Evolutionary conservation across 2,888 invertebrate genomes (phyloP).

Genomic region (Dicyrtomina minuta): DNA sequence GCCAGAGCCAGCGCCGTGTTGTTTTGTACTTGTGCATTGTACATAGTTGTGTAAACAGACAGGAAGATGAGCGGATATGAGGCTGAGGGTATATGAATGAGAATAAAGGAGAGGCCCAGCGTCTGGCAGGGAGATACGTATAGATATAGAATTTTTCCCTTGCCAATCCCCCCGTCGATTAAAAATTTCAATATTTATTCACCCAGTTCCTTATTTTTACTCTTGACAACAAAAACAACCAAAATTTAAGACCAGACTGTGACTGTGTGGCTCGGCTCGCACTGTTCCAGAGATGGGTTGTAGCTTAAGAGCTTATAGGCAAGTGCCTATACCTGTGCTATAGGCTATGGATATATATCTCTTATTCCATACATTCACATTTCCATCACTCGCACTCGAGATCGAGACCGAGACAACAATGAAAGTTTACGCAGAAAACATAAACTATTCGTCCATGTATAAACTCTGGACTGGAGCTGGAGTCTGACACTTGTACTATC

Average conservation of each 20-base stretch:
- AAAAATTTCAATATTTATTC: conserved; percentile 22
- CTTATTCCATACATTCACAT: neutral
- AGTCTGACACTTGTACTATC: too few species aligned
- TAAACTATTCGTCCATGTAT: too few species aligned
- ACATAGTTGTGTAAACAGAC: neutral
- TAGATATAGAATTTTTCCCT: neutral
- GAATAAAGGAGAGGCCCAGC: neutral
- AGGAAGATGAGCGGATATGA: neutral
- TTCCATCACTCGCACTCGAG: too few species aligned
- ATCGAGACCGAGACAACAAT: conserved; percentile 12
- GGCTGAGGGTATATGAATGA: neutral
- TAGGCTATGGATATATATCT: neutral
- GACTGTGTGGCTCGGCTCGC: too few species aligned
- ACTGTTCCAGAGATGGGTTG: too few species aligned
- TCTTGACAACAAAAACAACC: too few species aligned
- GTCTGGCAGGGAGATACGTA: too few species aligned
- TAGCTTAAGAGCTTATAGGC: too few species aligned
- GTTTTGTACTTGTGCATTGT: neutral
- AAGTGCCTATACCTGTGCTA: too few species aligned
- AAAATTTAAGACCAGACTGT: too few species aligned
- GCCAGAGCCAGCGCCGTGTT: too few species aligned
- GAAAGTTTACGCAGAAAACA: neutral
- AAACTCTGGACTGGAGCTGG: too few species aligned
- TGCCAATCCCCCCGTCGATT: conserved; percentile 16
- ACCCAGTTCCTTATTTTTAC: neutral